Conservation (phyloP, 2,113 vertebrate genomes). For the Pangasianodon gigas region DNA sequence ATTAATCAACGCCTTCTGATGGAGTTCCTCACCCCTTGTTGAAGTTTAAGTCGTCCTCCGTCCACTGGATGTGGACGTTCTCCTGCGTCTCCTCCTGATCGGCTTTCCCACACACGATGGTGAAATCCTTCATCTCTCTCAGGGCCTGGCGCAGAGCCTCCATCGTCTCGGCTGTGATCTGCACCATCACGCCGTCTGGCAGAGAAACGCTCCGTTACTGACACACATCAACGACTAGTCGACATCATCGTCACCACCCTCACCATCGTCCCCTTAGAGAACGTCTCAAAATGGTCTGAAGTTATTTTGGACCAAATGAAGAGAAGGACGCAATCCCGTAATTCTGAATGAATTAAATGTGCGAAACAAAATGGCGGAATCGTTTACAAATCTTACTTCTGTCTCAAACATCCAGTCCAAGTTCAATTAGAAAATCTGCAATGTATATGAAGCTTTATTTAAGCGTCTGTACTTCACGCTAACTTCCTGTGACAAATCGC, state of each 20-base stretch:
- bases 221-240: not conserved
- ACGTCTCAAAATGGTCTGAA: not conserved
- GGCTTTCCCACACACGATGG: constrained; percentile 87
- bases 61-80: constrained; percentile 90
- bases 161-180: constrained; percentile 97
- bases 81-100: constrained; percentile 94
- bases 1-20: not conserved
- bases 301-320: not conserved
- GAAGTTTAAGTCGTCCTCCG: constrained; percentile 92
- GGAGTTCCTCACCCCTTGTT: constrained; percentile 85
- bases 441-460: no score
- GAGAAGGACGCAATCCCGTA: no score
- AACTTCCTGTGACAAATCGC: no score
- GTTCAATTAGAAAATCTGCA: no score
- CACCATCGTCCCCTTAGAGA: not conserved
- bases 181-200: constrained; percentile 96
- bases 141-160: constrained; percentile 90
- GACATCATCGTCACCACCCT: not conserved
- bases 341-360: no score
- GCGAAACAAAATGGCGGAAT: no score
- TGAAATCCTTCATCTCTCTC: constrained; percentile 98
- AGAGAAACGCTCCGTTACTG: constrained; percentile 5
- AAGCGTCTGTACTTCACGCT: no score
- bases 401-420: no score
- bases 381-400: no score